These are phyloP conservation scores for Pluvianellus socialis DNA, from an alignment of 2,113 vertebrate genomes.

Conservation along the genomic window DNA sequence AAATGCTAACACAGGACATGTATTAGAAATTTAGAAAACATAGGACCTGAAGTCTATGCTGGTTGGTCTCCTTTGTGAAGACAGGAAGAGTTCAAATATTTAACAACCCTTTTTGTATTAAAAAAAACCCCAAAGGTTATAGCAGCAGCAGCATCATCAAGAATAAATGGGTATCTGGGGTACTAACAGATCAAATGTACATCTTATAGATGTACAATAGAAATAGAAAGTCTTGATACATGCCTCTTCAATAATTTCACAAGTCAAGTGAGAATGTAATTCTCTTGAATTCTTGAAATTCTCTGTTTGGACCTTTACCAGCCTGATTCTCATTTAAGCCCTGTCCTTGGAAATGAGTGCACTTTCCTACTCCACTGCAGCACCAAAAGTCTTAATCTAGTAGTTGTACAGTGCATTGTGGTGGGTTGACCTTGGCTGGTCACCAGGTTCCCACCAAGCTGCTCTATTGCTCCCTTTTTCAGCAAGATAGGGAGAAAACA, in stretches of 20 bases:
- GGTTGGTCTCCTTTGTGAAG: neutral
- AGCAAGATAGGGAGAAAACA: neutral
- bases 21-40: neutral
- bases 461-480: neutral
- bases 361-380: neutral
- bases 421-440: neutral
- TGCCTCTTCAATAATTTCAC: conserved; percentile 2
- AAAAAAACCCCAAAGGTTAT: neutral
- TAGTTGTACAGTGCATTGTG: neutral
- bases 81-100: neutral
- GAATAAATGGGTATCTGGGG: neutral
- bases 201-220: too few species aligned
- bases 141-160: neutral
- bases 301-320: neutral
- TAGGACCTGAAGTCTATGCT: neutral
- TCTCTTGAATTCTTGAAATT: too few species aligned
- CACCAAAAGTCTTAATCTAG: neutral
- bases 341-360: neutral
- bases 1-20: neutral
- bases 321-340: neutral
- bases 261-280: neutral
- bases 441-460: neutral
- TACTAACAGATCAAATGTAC: neutral
- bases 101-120: neutral
- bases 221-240: neutral